Evolutionary conservation across 2,888 invertebrate genomes (phyloP).

Genomic region (Drosophila leonis): DNA sequence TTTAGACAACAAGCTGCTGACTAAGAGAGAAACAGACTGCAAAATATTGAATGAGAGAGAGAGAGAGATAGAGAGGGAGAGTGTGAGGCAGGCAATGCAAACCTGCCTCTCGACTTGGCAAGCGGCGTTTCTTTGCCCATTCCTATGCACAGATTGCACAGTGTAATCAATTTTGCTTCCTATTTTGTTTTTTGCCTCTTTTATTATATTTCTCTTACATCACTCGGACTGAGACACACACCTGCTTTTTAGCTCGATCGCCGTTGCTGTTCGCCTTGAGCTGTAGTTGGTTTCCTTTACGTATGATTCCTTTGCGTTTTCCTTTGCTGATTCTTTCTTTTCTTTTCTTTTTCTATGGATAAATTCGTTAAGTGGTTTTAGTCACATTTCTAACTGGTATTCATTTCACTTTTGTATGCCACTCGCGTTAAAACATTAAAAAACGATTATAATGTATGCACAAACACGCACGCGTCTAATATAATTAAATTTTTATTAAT

Average conservation of each 20-base stretch:
- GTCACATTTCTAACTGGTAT: slow-evolving; percentile 74
- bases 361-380: slow-evolving; percentile 56
- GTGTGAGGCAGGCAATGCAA: slow-evolving; percentile 2
- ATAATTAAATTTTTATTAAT: slow-evolving; percentile 12
- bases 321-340: slow-evolving; percentile 29
- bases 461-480: slow-evolving; percentile 39
- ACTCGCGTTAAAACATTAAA: slow-evolving; percentile 44
- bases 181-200: slow-evolving; percentile 11
- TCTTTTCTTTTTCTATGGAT: slow-evolving; percentile 11
- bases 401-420: slow-evolving; percentile 48
- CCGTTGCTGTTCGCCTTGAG: slow-evolving; percentile 34
- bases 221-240: slow-evolving; percentile 32
- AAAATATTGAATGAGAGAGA: slow-evolving; percentile 1
- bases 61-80: slow-evolving; percentile 4
- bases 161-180: slow-evolving; percentile 36
- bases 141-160: slow-evolving; percentile 37
- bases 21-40: background rate
- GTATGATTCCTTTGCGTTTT: slow-evolving; percentile 26
- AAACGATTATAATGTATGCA: slow-evolving; percentile 40
- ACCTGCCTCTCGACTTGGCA: slow-evolving; percentile 13
- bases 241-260: slow-evolving; percentile 47
- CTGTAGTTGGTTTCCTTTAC: slow-evolving; percentile 30
- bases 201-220: slow-evolving; percentile 27
- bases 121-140: slow-evolving; percentile 31
- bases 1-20: slow-evolving; percentile 19